phyloP scores from a whole-genome alignment of 2,113 vertebrate genomes.

The Scytalopus superciliaris region DNA sequence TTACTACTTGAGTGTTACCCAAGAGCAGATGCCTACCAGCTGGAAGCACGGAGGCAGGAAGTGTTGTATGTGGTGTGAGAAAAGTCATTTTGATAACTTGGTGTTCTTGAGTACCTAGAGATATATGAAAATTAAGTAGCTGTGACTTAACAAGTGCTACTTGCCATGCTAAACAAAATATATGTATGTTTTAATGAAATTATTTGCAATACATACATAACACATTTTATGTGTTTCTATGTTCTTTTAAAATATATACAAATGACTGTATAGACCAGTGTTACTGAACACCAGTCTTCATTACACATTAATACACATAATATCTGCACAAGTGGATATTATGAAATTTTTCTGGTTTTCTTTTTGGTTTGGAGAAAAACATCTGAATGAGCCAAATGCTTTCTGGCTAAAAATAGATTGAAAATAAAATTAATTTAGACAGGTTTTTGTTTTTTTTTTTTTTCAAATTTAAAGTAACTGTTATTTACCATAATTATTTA shows the following conservation, averaged over 20 bases:
- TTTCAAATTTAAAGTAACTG: background rate
- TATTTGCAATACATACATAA: background rate
- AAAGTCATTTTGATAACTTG: background rate
- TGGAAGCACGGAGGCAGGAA: slow-evolving; percentile 20
- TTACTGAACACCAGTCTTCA: background rate
- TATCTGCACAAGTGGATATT: background rate
- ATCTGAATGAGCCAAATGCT: background rate
- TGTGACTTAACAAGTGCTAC: background rate
- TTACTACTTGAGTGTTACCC: background rate
- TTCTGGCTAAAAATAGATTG: background rate
- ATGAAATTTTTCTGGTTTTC: background rate
- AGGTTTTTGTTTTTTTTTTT: too few species aligned
- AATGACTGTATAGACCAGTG: background rate
- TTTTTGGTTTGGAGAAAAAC: background rate
- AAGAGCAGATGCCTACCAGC: background rate
- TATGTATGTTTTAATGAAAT: background rate
- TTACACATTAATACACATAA: too few species aligned
- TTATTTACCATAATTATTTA: background rate
- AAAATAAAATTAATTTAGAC: background rate
- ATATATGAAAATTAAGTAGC: slow-evolving; percentile 12
- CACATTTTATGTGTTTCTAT: background rate
- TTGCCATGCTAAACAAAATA: background rate
- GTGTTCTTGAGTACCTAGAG: background rate
- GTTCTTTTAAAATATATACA: background rate
- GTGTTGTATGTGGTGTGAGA: background rate